Base-by-base conservation (phyloP, 2,797 vertebrate species). In the Podarcis siculus region DNA sequence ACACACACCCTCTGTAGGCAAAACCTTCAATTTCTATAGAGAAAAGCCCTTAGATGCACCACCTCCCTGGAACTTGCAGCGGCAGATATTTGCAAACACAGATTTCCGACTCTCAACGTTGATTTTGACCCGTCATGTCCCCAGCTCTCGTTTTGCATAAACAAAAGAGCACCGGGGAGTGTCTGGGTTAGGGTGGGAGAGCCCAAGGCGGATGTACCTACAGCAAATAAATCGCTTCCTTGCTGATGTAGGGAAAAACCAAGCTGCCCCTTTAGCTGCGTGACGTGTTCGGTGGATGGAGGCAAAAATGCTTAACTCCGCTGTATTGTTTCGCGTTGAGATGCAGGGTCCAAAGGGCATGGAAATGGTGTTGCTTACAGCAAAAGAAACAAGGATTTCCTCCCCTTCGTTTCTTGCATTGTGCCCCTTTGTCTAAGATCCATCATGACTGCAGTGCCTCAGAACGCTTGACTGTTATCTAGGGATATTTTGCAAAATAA, bases 221-320 rank as follows among this genome's bases (percentile, higher is more conserved):
- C 93, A 93, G 94, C 95, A 96, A 95, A 96, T 96, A 95, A 96
- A 95, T 95, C 93, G 92, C 94, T 96, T 96, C 94, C 94, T 95
- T 91, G 93, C 92, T 91, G 92, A 93, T 95, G 95, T 92, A 95
- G 95, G 94, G 49, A 91, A 94, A 94, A 92, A 95, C 92, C 89
- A 95, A 92, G 94, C 94, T 92, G 93, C 91, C 93, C 90, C 88
- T 94, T 95, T 27, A 80, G 94, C 61, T 64, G 61, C 94, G 94
- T 88, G 91, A 92, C 91, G 91, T 91, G 92, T 95, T 89, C 94
- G 87, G 90, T 91, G 83, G 91, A 91, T 87, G 93, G 92, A 94
- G 86, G 6, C 19, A 75, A 93, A 92, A 93, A n/a, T 88, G 90
- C 90, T 89, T 87, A 93, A 89, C 95, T 87, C 94, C 94, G 92